These are phyloP conservation scores for Calliopum simillimum DNA, from an alignment of 2,888 invertebrate genomes.

Conservation along the genomic window DNA sequence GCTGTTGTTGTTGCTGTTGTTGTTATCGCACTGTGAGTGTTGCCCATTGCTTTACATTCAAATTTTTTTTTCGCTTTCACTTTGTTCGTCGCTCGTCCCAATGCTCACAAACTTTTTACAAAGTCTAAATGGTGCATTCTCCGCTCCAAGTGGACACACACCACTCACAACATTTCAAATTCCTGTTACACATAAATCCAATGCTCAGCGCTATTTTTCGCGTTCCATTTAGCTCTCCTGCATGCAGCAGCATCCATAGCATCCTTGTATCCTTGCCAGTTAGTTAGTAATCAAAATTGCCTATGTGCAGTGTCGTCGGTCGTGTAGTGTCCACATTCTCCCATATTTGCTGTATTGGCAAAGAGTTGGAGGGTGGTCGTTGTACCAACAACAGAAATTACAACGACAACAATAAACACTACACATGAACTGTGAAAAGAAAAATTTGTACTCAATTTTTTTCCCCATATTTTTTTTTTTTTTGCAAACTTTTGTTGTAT, in stretches of 20 bases:
- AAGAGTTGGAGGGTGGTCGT: not conserved
- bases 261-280: conserved; percentile 1
- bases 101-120: conserved; percentile 30
- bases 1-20: conserved; percentile 14
- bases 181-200: conserved; percentile 19
- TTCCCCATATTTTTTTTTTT: conserved; percentile 19
- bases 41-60: not conserved
- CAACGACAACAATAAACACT: conserved; percentile 1
- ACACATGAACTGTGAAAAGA: not conserved
- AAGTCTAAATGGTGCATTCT: conserved; percentile 33
- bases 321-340: too few species aligned
- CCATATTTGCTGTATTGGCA: not conserved
- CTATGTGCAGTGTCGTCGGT: conserved; percentile 19
- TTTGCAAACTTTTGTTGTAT: conserved; percentile 3
- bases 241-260: not conserved
- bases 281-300: conserved; percentile 15
- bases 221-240: conserved; percentile 24
- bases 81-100: conserved; percentile 6
- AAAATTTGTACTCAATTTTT: conserved; percentile 28
- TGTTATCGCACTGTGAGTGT: not conserved
- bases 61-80: not conserved
- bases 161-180: too few species aligned
- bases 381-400: not conserved
- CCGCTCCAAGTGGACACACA: not conserved
- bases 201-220: conserved; percentile 25